These are phyloP conservation scores for Cyclopterus lumpus DNA, from an alignment of 2,797 vertebrate species.

Conservation along the genomic window DNA sequence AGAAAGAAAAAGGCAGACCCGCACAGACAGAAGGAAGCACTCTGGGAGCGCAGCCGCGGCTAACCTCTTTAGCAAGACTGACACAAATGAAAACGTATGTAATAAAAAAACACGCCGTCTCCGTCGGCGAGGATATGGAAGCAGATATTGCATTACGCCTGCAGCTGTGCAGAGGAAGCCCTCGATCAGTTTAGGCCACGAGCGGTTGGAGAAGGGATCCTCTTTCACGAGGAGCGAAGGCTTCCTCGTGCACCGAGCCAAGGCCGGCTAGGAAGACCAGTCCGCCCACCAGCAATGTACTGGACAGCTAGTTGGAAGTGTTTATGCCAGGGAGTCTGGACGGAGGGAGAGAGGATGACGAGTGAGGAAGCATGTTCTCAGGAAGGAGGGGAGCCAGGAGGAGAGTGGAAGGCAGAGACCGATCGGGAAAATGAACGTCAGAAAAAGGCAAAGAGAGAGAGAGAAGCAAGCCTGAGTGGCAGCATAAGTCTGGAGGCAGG, in stretches of 20 bases:
- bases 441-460: conserved; percentile 4
- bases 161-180: conserved; percentile 49
- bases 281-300: conserved; percentile 3
- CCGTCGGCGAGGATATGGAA: conserved; percentile 65
- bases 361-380: background rate
- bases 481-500: conserved; percentile 36
- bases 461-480: conserved; percentile 42
- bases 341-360: background rate
- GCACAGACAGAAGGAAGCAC: background rate
- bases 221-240: conserved; percentile 40
- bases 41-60: conserved; percentile 18
- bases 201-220: conserved; percentile 38
- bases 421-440: background rate
- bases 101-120: conserved; percentile 71
- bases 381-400: conserved; percentile 6
- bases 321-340: background rate
- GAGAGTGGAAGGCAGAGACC: background rate
- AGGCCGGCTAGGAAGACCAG: conserved; percentile 1
- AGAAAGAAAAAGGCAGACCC: background rate
- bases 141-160: conserved; percentile 69
- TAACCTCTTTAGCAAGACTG: conserved; percentile 73
- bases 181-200: conserved; percentile 38
- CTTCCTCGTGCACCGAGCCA: conserved; percentile 29
- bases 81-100: conserved; percentile 79
- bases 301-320: background rate